A percentile compares a stretch with the other conserved stretches of the same genome.
phyloP scores from a whole-genome alignment of 2,888 invertebrate species.

The Frankliniella intonsa region DNA sequence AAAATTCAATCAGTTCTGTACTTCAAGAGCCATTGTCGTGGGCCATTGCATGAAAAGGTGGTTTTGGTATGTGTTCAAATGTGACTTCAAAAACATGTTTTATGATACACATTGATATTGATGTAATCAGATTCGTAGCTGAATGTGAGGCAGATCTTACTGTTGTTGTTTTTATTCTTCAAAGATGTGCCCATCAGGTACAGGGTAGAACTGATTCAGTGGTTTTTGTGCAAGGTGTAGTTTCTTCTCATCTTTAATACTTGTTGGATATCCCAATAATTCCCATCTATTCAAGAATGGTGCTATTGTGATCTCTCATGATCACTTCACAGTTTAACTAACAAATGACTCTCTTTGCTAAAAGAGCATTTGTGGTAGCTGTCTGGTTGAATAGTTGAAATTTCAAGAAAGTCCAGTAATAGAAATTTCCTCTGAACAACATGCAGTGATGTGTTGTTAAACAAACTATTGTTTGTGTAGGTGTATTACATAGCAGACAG shows the following conservation, averaged over 20 bases:
- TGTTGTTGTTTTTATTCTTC: neutral
- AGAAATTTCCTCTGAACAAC: no score
- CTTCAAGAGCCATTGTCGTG: neutral
- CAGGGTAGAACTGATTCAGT: neutral
- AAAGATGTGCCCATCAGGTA: slow-evolving; percentile 10
- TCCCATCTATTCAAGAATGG: no score
- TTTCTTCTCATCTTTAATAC: neutral
- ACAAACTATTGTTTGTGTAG: neutral
- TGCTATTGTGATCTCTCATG: no score
- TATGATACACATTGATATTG: no score
- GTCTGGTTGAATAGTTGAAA: no score
- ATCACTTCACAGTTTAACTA: no score
- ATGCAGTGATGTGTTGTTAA: neutral
- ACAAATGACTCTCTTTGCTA: no score
- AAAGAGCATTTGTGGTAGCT: no score
- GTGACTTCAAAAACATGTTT: neutral
- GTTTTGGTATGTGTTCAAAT: neutral
- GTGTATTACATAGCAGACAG: neutral
- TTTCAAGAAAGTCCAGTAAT: no score
- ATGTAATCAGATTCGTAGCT: neutral
- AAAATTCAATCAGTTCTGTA: neutral
- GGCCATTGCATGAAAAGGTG: neutral
- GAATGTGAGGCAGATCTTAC: neutral
- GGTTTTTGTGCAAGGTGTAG: slow-evolving; percentile 6
- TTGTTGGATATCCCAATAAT: neutral